Conservation (phyloP, 2,888 invertebrate genomes). For the Phalangium opilio region DNA sequence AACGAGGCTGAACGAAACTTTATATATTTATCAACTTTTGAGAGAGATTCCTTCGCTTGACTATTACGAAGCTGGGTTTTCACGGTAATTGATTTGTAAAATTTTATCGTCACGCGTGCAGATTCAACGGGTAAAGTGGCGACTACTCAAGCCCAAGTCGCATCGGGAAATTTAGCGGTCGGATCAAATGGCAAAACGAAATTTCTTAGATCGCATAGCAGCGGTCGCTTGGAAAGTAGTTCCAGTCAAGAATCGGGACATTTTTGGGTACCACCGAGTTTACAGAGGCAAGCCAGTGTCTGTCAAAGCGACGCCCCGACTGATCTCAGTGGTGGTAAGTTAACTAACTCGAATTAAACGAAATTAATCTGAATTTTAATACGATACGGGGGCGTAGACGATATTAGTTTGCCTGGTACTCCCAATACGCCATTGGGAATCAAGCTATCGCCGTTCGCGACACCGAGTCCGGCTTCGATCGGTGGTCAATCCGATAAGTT, state of each 20-base stretch:
- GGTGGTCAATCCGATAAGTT: conserved; percentile 7
- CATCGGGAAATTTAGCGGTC: not conserved
- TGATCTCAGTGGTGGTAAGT: no score
- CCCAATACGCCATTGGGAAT: conserved; percentile 19
- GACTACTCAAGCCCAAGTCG: not conserved
- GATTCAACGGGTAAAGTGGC: no score
- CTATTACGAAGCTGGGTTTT: no score
- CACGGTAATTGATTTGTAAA: no score
- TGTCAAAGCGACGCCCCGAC: conserved; percentile 12
- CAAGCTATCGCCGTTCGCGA: conserved; percentile 14
- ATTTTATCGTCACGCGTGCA: no score
- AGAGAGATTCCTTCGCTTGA: no score
- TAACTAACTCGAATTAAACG: no score
- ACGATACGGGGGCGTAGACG: conserved; percentile 4
- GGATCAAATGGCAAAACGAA: not conserved
- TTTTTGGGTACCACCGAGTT: conserved; percentile 29
- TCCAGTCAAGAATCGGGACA: conserved; percentile 19
- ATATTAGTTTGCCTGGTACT: conserved; percentile 16
- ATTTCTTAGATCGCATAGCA: conserved; percentile 2
- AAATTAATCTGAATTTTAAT: no score
- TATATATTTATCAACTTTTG: no score
- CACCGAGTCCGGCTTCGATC: conserved; percentile 1
- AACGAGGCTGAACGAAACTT: no score
- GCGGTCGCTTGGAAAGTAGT: not conserved
- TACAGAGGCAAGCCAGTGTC: conserved; percentile 15